Percentiles rank a stretch among this genome's conserved stretches.
Conservation (phyloP, 2,797 vertebrate species). For the Scomberomorus guttatus region DNA sequence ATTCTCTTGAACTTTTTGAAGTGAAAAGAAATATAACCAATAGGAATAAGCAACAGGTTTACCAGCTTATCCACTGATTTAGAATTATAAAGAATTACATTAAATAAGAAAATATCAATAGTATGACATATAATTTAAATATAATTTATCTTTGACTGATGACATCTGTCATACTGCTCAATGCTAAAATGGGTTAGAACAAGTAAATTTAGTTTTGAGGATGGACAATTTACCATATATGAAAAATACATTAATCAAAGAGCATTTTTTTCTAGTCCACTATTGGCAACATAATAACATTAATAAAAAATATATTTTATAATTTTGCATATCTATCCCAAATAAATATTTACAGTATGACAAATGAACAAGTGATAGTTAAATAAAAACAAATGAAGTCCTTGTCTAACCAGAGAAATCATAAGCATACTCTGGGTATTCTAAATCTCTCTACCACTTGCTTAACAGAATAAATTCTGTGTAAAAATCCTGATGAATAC, state of each 20-base stretch:
- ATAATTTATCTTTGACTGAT: too few relatives aligned
- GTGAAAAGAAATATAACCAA: too few relatives aligned
- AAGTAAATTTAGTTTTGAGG: not conserved
- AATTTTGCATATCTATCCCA: not conserved
- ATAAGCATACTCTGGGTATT: too few relatives aligned
- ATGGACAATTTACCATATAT: too few relatives aligned
- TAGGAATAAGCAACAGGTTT: too few relatives aligned
- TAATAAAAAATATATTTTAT: not conserved
- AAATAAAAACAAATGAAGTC: not conserved
- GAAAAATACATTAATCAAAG: not conserved
- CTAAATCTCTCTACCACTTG: not conserved
- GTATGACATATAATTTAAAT: not conserved
- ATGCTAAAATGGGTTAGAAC: not conserved
- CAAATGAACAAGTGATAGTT: not conserved
- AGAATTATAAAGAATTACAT: not conserved
- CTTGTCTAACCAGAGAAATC: not conserved
- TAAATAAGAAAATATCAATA: not conserved
- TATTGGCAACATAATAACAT: not conserved
- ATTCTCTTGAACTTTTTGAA: too few relatives aligned
- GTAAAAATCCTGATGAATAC: not conserved
- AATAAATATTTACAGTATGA: not conserved
- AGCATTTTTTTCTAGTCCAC: not conserved
- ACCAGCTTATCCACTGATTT: too few relatives aligned
- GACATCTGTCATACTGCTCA: not conserved
- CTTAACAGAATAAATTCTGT: not conserved